Conservation (phyloP, 1,140 invertebrate genomes). For the Caenorhabditis briggsae region DNA sequence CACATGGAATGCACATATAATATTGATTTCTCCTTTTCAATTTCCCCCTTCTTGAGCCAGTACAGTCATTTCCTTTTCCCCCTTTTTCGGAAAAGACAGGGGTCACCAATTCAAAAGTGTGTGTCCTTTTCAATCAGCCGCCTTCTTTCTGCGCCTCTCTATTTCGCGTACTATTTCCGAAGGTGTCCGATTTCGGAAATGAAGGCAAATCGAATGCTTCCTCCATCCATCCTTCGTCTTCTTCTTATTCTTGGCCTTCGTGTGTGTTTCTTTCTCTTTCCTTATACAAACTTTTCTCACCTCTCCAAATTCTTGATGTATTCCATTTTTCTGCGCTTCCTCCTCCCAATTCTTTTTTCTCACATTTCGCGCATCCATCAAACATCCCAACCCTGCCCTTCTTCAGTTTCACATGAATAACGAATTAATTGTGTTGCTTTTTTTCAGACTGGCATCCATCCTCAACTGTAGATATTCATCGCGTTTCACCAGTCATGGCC, state of each 20-base stretch:
- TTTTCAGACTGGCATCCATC: constrained; percentile 51
- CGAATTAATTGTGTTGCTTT: not conserved
- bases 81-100: not conserved
- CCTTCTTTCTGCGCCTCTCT: not conserved
- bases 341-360: too few species aligned
- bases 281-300: constrained; percentile 53
- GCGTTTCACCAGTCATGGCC: constrained; percentile 30
- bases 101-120: constrained; percentile 45
- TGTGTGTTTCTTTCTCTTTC: not conserved
- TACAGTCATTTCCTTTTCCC: not conserved
- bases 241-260: too few species aligned
- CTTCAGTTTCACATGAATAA: constrained; percentile 41
- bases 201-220: constrained; percentile 34
- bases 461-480: constrained; percentile 38
- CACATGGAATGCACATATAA: constrained; percentile 21
- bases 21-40: constrained; percentile 24
- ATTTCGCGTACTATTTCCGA: constrained; percentile 5
- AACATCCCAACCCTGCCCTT: not conserved
- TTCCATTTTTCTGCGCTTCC: not conserved
- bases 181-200: constrained; percentile 46
- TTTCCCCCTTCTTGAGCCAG: constrained; percentile 7
- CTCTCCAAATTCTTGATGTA: not conserved
- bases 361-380: constrained; percentile 15
- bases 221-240: not conserved
- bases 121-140: constrained; percentile 49